These are phyloP conservation scores for Porites divaricata DNA, from an alignment of 92 coral and sea anemone species.

Conservation along the genomic window DNA sequence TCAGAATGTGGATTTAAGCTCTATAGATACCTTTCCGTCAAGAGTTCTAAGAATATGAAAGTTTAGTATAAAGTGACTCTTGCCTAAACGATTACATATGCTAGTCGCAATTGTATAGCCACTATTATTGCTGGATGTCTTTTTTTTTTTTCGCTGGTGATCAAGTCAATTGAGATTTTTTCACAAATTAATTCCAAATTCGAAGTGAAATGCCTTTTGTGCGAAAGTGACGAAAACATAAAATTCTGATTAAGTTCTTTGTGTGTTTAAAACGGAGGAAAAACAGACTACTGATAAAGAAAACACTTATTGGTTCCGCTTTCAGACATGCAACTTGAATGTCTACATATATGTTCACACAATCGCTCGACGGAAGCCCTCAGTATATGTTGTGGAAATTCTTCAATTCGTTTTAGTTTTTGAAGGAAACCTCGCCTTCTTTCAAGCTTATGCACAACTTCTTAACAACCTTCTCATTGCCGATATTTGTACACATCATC, in stretches of 20 bases:
- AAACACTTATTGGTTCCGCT: slow-evolving; percentile 17
- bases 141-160: not conserved
- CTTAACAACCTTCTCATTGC: not conserved
- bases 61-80: not conserved
- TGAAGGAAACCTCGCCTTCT: not conserved
- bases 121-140: not conserved
- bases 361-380: not conserved
- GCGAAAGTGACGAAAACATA: not conserved
- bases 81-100: not conserved
- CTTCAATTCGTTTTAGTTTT: not conserved
- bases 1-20: no score
- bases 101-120: not conserved
- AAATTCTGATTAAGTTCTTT: not conserved
- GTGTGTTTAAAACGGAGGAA: not conserved
- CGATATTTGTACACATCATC: slow-evolving; percentile 12
- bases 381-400: not conserved
- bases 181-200: not conserved
- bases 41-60: no score
- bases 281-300: not conserved
- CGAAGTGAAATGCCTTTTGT: no score
- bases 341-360: no score
- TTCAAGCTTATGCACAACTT: not conserved
- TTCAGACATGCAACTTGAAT: not conserved
- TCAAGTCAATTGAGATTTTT: not conserved
- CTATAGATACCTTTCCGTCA: no score